A percentile compares a stretch with the other conserved stretches of the same genome.
Evolutionary conservation across 2,113 vertebrate genomes (phyloP).

Genomic region (Tyto alba): DNA sequence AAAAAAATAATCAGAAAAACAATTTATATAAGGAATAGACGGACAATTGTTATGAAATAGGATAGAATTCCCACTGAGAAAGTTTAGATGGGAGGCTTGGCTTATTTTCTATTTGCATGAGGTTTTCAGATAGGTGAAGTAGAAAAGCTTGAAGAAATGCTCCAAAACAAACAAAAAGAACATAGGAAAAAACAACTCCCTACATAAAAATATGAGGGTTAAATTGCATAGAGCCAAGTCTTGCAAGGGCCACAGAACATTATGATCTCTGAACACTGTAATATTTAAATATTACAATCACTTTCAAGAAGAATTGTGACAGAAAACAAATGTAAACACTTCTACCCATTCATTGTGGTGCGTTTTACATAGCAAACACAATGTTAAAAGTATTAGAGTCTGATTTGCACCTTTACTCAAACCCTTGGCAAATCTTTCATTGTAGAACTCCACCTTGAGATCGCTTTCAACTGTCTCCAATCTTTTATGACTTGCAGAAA

Average conservation of each 20-base stretch:
- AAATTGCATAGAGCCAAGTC: background rate
- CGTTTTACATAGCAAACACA: background rate
- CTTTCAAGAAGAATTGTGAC: background rate
- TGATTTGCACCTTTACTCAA: slow-evolving; percentile 11
- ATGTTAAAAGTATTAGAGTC: background rate
- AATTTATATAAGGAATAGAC: background rate
- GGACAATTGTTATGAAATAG: background rate
- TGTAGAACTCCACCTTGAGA: background rate
- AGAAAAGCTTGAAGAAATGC: background rate
- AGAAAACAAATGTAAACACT: background rate
- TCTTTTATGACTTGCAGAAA: slow-evolving; percentile 8
- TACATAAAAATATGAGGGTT: background rate
- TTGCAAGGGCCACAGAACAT: background rate
- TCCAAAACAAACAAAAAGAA: background rate
- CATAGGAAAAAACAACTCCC: background rate
- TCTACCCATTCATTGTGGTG: background rate
- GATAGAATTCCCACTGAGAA: background rate
- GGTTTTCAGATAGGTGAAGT: background rate
- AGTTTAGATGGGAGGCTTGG: background rate
- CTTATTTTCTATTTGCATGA: background rate
- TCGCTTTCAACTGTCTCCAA: slow-evolving; percentile 40
- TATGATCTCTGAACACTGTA: background rate
- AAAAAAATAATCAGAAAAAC: background rate
- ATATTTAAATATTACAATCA: background rate
- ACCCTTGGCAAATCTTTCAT: background rate